Percentiles rank a stretch among this genome's conserved stretches.
These are phyloP conservation scores for Neosalanx taihuensis DNA, from an alignment of 2,797 vertebrate species.

Conservation along the genomic window DNA sequence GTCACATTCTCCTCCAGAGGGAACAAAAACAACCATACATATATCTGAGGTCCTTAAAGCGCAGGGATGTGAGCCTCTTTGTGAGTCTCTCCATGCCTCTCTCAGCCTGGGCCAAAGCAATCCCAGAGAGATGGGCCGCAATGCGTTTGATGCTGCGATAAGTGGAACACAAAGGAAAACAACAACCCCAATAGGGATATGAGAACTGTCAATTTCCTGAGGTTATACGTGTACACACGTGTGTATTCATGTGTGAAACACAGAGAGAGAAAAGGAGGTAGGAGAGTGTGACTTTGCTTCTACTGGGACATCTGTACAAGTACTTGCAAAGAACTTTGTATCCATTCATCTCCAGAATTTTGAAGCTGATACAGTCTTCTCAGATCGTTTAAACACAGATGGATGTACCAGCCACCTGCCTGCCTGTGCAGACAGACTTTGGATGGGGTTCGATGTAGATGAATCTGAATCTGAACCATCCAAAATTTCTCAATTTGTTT, in stretches of 20 bases:
- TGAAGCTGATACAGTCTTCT: conserved; percentile 46
- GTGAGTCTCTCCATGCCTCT: conserved; percentile 20
- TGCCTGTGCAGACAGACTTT: conserved; percentile 35
- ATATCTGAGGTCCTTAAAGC: too few species aligned
- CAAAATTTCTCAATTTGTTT: background rate
- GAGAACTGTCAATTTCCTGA: background rate
- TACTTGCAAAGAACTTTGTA: conserved; percentile 30
- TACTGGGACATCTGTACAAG: conserved; percentile 56
- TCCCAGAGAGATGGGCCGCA: conserved; percentile 3
- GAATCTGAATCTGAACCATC: conserved; percentile 17
- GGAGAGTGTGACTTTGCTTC: conserved; percentile 53
- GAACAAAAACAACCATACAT: too few species aligned
- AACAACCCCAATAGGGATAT: conserved; percentile 7
- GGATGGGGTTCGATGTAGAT: conserved; percentile 52
- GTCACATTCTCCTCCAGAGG: conserved; percentile 27
- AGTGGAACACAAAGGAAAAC: conserved; percentile 24
- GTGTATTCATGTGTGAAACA: background rate
- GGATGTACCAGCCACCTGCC: conserved; percentile 28
- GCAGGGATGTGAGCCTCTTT: background rate
- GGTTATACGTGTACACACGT: too few species aligned
- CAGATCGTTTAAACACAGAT: conserved; percentile 40
- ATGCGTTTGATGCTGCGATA: conserved; percentile 8
- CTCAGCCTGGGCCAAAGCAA: conserved; percentile 13
- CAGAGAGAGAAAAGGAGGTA: conserved; percentile 39
- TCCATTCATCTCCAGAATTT: conserved; percentile 41